Conservation (phyloP, 2,113 vertebrate genomes). For the Lichenostomus cassidix region DNA sequence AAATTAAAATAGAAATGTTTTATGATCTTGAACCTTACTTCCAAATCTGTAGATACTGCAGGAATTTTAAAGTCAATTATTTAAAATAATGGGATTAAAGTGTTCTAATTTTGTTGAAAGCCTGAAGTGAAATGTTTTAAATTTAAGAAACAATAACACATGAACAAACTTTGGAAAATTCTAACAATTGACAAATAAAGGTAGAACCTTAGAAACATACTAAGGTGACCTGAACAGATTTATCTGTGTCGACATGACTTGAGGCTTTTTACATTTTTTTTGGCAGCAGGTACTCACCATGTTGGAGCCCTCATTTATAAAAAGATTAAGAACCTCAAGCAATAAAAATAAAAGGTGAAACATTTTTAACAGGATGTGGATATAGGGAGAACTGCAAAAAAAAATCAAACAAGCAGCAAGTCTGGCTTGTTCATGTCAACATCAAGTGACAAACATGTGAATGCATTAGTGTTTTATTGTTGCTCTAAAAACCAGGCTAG, state of each 20-base stretch:
- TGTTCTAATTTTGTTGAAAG: not conserved
- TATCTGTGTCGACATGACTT: not conserved
- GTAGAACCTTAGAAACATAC: not conserved
- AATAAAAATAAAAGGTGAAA: not conserved
- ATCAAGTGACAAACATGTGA: not conserved
- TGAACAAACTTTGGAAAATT: not conserved
- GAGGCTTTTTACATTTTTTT: not conserved
- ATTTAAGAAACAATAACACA: not conserved
- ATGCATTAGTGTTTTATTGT: not conserved
- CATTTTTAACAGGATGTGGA: not conserved
- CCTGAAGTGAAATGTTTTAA: not conserved
- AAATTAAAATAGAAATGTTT: constrained; percentile 4
- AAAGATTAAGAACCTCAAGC: not conserved
- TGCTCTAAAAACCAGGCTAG: not conserved
- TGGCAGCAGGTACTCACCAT: not conserved
- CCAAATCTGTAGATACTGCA: not conserved
- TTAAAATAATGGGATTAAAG: not conserved
- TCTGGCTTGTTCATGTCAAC: not conserved
- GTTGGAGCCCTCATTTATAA: not conserved
- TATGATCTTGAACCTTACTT: not conserved
- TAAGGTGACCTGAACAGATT: not conserved
- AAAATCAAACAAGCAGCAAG: not conserved
- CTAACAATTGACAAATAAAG: not conserved
- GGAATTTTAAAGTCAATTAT: not conserved
- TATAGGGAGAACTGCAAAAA: not conserved